Conservation (phyloP, 2,113 vertebrate genomes). For the Phalacrocorax carbo region DNA sequence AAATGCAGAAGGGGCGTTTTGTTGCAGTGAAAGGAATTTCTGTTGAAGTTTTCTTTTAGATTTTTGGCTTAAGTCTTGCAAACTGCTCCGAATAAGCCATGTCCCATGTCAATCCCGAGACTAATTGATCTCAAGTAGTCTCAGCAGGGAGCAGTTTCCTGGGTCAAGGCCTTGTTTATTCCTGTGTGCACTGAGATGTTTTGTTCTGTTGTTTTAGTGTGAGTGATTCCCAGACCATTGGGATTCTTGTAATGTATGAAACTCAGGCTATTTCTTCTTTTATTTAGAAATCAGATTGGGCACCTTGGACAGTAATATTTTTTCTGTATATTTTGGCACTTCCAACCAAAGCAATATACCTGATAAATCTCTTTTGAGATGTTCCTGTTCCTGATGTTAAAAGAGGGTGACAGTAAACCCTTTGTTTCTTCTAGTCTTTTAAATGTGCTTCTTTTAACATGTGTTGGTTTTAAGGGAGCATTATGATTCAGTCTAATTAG, state of each 20-base stretch:
- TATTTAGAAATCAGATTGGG: conserved; percentile 33
- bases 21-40: background rate
- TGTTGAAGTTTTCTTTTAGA: background rate
- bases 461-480: background rate
- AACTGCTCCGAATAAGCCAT: background rate
- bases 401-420: conserved; percentile 6
- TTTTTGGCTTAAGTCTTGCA: background rate
- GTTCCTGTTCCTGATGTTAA: background rate
- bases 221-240: background rate
- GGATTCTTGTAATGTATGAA: background rate
- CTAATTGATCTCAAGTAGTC: background rate
- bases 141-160: background rate
- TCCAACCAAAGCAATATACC: background rate
- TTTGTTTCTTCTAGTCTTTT: background rate
- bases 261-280: conserved; percentile 5
- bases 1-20: background rate
- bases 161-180: background rate
- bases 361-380: conserved; percentile 15
- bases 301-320: background rate
- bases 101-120: background rate
- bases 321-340: conserved; percentile 1
- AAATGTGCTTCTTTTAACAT: background rate
- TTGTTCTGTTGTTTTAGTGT: background rate
- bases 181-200: background rate
- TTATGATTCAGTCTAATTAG: conserved; percentile 27